Evolutionary conservation across 2,113 vertebrate species (phyloP), one percentile per base, ranked within the genome.

Genomic region (Aythya baeri): DNA sequence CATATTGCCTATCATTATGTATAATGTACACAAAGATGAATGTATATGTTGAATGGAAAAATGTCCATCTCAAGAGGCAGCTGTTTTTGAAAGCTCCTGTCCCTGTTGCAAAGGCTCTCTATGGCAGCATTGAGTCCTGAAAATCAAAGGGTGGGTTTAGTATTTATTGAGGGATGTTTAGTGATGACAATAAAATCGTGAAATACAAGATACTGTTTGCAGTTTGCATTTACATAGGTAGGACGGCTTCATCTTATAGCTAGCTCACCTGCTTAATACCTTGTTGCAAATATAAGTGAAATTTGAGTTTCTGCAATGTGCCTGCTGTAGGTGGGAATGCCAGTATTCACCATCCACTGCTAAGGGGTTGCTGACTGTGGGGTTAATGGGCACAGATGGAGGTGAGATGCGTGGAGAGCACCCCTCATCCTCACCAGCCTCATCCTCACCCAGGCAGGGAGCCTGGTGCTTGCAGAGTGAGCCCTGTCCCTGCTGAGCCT

Each of bases 331-430:
- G 74, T 90, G 73, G 68, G 44, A 76, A 61, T 50, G 62, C 43
- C 0, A 0, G 22, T 81, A 44, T 34, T 86, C 68, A 13, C 58
- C 26, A 13, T 32, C 9, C 0, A 0, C 67, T 86, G 68, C 43
- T 25, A 49, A 38, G 43, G 43, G 15, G 49, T 52, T 68, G 38
- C 43, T 78, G 50, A 12, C 3, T 1, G 34, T 17, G 49, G 27
- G n/a, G 68, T 52, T 50, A 57, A 70, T 10, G 25, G 57, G 75
- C 55, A 52, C 46, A 63, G 54, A 31, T 0, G 4, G 74, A 81
- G 32, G 21, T 65, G 67, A 44, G 58, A 25, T 32, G 31, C 54
- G 12, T 65, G 34, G 36, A 86, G 6, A 57, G 2, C 34, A 46
- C 46, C 16, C 17, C 58, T 26, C 44, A 31, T 55, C 38, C 25